Percentiles rank a stretch among this genome's conserved stretches.
phyloP scores from a whole-genome alignment of 2,888 invertebrate species.

The Lasioglossum leucozonium region DNA sequence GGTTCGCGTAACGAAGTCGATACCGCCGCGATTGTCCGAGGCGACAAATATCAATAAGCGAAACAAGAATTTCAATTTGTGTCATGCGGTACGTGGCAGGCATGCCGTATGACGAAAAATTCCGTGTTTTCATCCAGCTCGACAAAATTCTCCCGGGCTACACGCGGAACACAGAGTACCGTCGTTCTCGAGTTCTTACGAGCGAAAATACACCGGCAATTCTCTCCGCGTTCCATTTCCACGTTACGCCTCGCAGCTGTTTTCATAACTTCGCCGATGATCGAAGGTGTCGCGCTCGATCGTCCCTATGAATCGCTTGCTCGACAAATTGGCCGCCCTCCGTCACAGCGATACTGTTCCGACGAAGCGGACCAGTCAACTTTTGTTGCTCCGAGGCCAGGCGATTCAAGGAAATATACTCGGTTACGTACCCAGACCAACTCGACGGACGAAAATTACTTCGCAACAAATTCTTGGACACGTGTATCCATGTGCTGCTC shows the following conservation, averaged over 20 bases:
- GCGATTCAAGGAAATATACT: neutral
- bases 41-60: slow-evolving; percentile 74
- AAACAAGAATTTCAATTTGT: slow-evolving; percentile 82
- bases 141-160: slow-evolving; percentile 34
- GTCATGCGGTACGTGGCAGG: slow-evolving; percentile 71
- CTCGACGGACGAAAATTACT: slow-evolving; percentile 2
- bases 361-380: neutral
- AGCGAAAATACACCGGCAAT: slow-evolving; percentile 28
- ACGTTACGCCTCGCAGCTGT: slow-evolving; percentile 25
- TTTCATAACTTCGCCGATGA: slow-evolving; percentile 24
- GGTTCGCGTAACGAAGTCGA: slow-evolving; percentile 32
- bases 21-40: slow-evolving; percentile 59
- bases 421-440: neutral
- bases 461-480: neutral
- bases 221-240: slow-evolving; percentile 30
- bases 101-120: slow-evolving; percentile 64
- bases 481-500: too few species aligned
- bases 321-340: slow-evolving; percentile 12
- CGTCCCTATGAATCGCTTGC: neutral
- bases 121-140: slow-evolving; percentile 43
- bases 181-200: slow-evolving; percentile 21
- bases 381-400: neutral
- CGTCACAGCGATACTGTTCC: neutral
- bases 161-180: slow-evolving; percentile 32
- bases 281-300: slow-evolving; percentile 30